These are phyloP conservation scores for Eristalinus aeneus DNA, from an alignment of 2,888 invertebrate genomes.

Conservation along the genomic window DNA sequence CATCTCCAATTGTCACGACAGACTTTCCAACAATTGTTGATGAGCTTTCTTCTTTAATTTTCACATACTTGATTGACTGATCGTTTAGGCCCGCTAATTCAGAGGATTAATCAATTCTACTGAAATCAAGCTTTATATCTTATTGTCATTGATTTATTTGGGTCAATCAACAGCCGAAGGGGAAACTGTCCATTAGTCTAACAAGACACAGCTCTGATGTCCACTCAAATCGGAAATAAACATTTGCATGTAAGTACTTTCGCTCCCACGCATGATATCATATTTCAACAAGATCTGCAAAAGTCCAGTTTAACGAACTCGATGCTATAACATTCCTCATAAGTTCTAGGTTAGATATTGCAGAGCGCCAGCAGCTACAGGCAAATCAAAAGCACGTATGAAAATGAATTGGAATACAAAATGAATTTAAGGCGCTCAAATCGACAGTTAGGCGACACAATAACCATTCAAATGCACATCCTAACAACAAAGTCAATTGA, in stretches of 20 bases:
- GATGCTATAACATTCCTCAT: not conserved
- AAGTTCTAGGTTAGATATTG: not conserved
- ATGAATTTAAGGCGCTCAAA: not conserved
- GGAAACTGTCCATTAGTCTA: not conserved
- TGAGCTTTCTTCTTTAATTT: not conserved
- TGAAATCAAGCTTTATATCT: not conserved
- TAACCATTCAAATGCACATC: constrained; percentile 9
- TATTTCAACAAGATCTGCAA: not conserved
- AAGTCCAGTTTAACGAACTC: not conserved
- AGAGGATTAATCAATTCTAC: not conserved
- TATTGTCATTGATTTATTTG: not conserved
- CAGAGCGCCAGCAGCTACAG: not conserved
- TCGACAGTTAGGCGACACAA: constrained; percentile 18
- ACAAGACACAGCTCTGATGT: not conserved
- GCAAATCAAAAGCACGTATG: not conserved
- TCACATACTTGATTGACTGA: not conserved
- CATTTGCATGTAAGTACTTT: not conserved
- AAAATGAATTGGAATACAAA: not conserved
- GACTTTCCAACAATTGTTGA: not conserved
- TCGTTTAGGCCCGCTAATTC: not conserved
- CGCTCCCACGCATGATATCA: not conserved
- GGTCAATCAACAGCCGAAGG: not conserved
- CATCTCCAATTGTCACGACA: not conserved
- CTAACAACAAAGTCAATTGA: constrained; percentile 31
- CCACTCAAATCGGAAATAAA: not conserved